Evolutionary conservation across 2,113 vertebrate species (phyloP), one percentile per base, ranked within the genome.

Genomic region (Heptranchias perlo): DNA sequence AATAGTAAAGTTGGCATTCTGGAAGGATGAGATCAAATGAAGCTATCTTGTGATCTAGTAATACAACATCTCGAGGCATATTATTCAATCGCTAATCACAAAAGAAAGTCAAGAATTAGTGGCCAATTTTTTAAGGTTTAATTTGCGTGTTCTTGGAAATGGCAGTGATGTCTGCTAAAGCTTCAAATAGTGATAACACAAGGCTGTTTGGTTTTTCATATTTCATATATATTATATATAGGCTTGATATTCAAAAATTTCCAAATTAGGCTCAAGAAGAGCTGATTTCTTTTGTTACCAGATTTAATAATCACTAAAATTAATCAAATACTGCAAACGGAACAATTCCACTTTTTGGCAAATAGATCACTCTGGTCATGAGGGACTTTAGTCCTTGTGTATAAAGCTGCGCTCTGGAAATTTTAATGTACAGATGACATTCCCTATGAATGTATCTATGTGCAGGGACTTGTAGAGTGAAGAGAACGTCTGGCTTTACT

Each of bases 401-500:
- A 52, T 58, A 96, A 52, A 76, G 18, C 2, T 78, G 54, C 16
- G 8, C 13, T 1, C 3, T 25, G 73, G 10, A 35, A 73, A n/a
- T 69, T n/a, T 78, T 10, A 31, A 62, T 54, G 35, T 18, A 54
- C 21, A 54, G 28, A n/a, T 21, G 39, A 52, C 47, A n/a, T 82
- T 39, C 47, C 52, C 25, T n/a, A 69, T 10, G 3, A 16, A n/a
- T 58, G 52, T 67, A 39, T 86, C n/a, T 47, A 13, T 86, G 58
- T 44, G 95, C n/a, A 44, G 23, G 7, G 3, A 78, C 13, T n/a
- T 96, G 13, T 54, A 13, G 58, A 31, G 58, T 18, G 2, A 28
- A 31, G 6, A 31, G 39, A 67, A 95, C 3, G 52, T 25, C 25
- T 39, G n/a, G 4, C 25, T 69, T 44, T 10, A 97, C 96, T 97